These are phyloP conservation scores for Campopleginae sp. DNA, from an alignment of 2,888 invertebrate species.

Conservation along the genomic window DNA sequence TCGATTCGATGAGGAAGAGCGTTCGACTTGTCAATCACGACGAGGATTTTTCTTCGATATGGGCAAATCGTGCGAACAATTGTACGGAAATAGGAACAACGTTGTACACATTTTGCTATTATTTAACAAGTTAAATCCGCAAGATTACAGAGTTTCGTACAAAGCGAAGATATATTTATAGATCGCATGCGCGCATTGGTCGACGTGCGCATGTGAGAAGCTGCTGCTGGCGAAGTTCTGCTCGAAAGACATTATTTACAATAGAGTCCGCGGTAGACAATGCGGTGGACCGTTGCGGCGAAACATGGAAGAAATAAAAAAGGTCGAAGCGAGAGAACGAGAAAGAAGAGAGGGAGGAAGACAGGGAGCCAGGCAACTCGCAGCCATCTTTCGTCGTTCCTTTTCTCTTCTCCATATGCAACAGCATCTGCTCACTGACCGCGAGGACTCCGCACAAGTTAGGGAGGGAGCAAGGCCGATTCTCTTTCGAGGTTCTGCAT, in stretches of 20 bases:
- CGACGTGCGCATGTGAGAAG: constrained; percentile 9
- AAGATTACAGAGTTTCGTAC: not conserved
- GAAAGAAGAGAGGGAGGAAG: constrained; percentile 9
- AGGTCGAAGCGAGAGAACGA: not conserved
- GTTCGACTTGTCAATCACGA: not conserved
- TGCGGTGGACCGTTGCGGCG: constrained; percentile 69
- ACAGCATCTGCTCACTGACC: constrained; percentile 78
- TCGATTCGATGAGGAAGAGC: not conserved
- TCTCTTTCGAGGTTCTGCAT: constrained; percentile 10
- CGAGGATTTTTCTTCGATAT: not conserved
- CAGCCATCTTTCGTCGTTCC: constrained; percentile 82
- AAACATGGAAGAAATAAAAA: constrained; percentile 10
- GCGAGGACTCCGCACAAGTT: constrained; percentile 22
- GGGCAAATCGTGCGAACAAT: not conserved
- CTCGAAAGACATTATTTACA: constrained; percentile 41
- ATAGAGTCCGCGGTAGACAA: constrained; percentile 80
- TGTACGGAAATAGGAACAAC: not conserved
- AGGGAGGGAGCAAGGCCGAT: constrained; percentile 26
- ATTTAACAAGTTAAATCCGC: not conserved
- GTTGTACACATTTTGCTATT: not conserved
- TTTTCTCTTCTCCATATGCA: constrained; percentile 83
- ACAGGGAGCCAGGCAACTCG: constrained; percentile 43
- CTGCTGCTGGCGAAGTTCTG: constrained; percentile 14
- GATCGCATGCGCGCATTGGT: not conserved
- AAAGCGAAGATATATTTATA: not conserved